Evolutionary conservation across 1,140 invertebrate species (phyloP).

Genomic region (Zaprionus taronus): DNA sequence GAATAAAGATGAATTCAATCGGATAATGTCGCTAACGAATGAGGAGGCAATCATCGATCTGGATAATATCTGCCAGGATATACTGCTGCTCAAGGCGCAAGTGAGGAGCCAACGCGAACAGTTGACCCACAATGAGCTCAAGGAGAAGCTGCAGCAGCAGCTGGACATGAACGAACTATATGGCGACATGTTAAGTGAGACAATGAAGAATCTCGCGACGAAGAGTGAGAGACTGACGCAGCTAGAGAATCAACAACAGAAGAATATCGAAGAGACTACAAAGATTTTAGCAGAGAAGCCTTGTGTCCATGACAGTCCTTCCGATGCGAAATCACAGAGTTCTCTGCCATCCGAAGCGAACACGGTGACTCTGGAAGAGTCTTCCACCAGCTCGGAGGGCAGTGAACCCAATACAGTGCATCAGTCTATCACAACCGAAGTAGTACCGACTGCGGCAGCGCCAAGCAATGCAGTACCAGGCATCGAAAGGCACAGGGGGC

Average conservation of each 20-base stretch:
- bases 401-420: too few relatives aligned
- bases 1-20: background rate
- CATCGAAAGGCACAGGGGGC: background rate
- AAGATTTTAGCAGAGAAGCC: background rate
- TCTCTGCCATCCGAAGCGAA: too few relatives aligned
- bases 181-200: background rate
- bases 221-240: background rate
- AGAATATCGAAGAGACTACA: background rate
- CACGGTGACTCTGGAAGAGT: too few relatives aligned
- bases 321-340: too few relatives aligned
- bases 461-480: background rate
- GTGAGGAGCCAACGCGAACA: background rate
- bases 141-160: background rate
- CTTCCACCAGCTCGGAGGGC: too few relatives aligned
- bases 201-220: background rate
- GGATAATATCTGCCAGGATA: background rate
- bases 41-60: slow-evolving; percentile 1
- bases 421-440: too few relatives aligned
- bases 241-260: background rate
- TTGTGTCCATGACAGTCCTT: too few relatives aligned
- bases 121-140: background rate
- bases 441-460: background rate
- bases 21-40: background rate
- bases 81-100: background rate
- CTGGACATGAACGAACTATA: background rate